Conservation (phyloP, 2,888 invertebrate species). For the Leucozona laternaria region DNA sequence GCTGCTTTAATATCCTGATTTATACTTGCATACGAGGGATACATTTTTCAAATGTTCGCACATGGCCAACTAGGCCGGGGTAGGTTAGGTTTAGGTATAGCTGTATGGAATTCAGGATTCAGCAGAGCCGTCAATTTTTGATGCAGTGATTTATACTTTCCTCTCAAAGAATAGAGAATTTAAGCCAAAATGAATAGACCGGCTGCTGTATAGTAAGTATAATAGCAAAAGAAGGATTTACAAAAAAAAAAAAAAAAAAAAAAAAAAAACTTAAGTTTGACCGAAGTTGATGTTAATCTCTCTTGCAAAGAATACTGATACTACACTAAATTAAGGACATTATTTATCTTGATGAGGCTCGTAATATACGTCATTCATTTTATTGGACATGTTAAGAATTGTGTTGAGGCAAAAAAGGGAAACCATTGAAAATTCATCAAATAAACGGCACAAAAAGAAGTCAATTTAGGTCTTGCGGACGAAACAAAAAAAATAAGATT, state of each 20-base stretch:
- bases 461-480: not conserved
- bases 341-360: constrained; percentile 59
- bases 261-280: constrained; percentile 28
- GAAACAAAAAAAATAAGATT: constrained; percentile 1
- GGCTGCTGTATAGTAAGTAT: not conserved
- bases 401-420: constrained; percentile 31
- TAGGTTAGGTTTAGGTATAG: not conserved
- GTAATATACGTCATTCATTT: constrained; percentile 61
- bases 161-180: constrained; percentile 36
- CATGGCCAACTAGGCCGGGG: constrained; percentile 16
- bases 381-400: constrained; percentile 37
- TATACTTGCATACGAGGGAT: constrained; percentile 51
- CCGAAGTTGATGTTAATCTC: constrained; percentile 52
- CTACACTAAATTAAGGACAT: constrained; percentile 44
- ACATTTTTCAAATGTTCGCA: constrained; percentile 62
- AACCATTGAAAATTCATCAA: constrained; percentile 43
- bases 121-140: constrained; percentile 57
- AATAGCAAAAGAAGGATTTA: not conserved
- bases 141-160: constrained; percentile 63
- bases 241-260: constrained; percentile 6
- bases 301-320: constrained; percentile 26
- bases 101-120: constrained; percentile 24
- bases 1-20: constrained; percentile 52
- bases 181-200: constrained; percentile 47
- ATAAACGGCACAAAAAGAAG: not conserved